These are phyloP conservation scores for Penaeus vannamei DNA, from an alignment of 1,140 invertebrate genomes.

Conservation along the genomic window DNA sequence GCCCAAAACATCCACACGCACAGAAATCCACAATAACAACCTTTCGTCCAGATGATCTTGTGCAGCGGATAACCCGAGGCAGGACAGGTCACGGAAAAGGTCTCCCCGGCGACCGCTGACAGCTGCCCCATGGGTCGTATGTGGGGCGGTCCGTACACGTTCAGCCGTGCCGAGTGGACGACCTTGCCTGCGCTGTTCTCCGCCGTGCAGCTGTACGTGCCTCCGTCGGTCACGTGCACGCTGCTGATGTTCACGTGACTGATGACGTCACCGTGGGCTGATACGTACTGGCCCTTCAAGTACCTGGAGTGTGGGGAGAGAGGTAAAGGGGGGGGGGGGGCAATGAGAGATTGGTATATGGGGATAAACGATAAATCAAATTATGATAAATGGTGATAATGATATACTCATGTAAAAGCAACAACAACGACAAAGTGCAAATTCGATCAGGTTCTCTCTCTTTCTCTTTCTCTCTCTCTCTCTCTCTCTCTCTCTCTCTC, in stretches of 20 bases:
- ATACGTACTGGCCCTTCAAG: conserved; percentile 73
- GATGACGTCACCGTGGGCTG: conserved; percentile 40
- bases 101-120: conserved; percentile 59
- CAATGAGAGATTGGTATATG: neutral
- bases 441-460: neutral
- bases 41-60: conserved; percentile 59
- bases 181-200: conserved; percentile 73
- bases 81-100: conserved; percentile 59
- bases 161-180: conserved; percentile 84
- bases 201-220: conserved; percentile 76
- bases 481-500: neutral
- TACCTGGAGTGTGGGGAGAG: neutral
- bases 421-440: neutral
- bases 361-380: too few species aligned
- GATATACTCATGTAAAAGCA: neutral
- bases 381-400: too few species aligned
- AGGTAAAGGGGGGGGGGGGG: neutral
- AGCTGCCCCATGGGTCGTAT: conserved; percentile 57
- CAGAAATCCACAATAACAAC: conserved; percentile 36
- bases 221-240: conserved; percentile 78
- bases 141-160: conserved; percentile 78
- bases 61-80: conserved; percentile 61
- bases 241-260: conserved; percentile 85
- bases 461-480: neutral
- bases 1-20: neutral